Base-by-base conservation (phyloP, 2,797 vertebrate species). In the Sebastes hubbsi region DNA sequence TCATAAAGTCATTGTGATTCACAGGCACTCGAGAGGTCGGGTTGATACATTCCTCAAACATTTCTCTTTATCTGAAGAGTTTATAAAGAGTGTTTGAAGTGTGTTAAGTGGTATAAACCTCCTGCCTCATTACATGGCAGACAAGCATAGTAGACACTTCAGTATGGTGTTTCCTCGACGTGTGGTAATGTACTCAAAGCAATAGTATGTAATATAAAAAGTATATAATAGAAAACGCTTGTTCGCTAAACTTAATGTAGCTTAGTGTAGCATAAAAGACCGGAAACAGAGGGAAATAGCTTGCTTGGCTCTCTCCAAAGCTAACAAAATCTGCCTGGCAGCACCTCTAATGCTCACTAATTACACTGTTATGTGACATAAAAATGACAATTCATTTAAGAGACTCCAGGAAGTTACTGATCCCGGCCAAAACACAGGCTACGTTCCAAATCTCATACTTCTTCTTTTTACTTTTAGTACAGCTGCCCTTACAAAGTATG, bases 1-100 rank as follows among this genome's bases (percentile, higher is more conserved):
- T 27, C 56, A 30, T 60, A 60, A 63, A 61, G 4, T 56, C 27
- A 58, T 25, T 56, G 36, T 38, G 56, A 54, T 60, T 72, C 42
- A 78, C 12, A 11, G 49, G 30, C 8, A 32, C 24, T 0, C 8
- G 32, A 64, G 36, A 36, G 29, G 29, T 42, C 6, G 1, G 38
- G 38, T 34, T 61, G 27, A 60, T 34, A 60, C 25, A 18, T 42
- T 77, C 2, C 58, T 65, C 8, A 71, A 70, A 29, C 73, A 74
- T 66, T 29, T 29, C 24, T 71, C 69, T 72, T 34, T 5, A 63
- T 72, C 59, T 76, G n/a, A 49, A 61, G 71, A 12, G 56, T 75
- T 75, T 59, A 22, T 27, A 20, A 49, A 27, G 32, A 72, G 56
- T 10, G 20, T 71, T 18, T 66, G 18, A 78, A 78, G 74, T 46